Base-by-base conservation (phyloP, 2,797 vertebrate genomes). In the Schizothorax lantsangensis region DNA sequence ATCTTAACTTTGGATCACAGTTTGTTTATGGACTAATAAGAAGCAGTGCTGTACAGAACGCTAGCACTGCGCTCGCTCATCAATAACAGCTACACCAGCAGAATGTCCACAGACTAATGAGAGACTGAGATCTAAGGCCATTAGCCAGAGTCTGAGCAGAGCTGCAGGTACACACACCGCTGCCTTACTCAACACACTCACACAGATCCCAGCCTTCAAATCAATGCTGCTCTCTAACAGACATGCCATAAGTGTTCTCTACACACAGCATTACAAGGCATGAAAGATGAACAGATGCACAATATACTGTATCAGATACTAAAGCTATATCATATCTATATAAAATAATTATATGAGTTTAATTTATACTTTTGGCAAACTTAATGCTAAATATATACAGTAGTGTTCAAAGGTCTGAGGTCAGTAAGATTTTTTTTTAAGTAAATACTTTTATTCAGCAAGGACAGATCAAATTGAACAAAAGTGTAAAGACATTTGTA, bases 11-110 rank as follows among this genome's bases (percentile, higher is more conserved):
- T 88, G 69, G 52, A 79, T 79, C 88, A 75, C 69, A 73, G 87
- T 74, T 89, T 69, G 85, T 90, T 87, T 89, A 88, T 88, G 82
- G 84, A 79, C 81, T 77, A 71, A 83, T 89, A 90, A 88, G 82
- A 84, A 90, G 86, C 75, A 81, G 43, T 84, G 81, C 83, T 62
- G 77, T 81, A 90, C 69, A 83, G 84, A 87, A 45, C n/a, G 52
- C 79, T 77, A 75, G 72, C 40, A 54, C 26, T 85, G 84, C 47
- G 79, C 82, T 78, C 49, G 73, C 82, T 78, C 75, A 86, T 92
- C 88, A 90, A 89, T 90, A 90, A 88, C 54, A 30, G 80, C 77
- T 79, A 82, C 89, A 91, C 88, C 88, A 88, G 85, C 88, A 78
- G 33, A 75, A 26, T 30, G 52, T 49, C 83, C 17, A n/a, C 75